phyloP scores from a whole-genome alignment of 2,888 invertebrate species.

The Rhagonycha lutea region DNA sequence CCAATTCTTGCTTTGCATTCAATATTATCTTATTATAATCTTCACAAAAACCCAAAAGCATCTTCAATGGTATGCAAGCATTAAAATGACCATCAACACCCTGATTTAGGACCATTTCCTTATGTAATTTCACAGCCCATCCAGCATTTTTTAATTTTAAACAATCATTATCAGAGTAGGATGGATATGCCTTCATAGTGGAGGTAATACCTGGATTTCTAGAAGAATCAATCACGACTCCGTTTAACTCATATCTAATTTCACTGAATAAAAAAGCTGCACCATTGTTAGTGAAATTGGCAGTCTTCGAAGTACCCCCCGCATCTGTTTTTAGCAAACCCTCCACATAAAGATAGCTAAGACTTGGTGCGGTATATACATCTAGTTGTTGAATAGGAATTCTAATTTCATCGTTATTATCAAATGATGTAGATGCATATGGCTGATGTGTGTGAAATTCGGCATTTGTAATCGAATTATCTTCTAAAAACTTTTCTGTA shows the following conservation, averaged over 20 bases:
- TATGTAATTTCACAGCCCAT: conserved; percentile 21
- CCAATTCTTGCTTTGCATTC: conserved; percentile 48
- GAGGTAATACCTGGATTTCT: conserved; percentile 44
- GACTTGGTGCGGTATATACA: neutral
- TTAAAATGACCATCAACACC: conserved; percentile 32
- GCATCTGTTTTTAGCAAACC: neutral
- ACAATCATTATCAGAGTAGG: conserved; percentile 37
- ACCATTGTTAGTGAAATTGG: neutral
- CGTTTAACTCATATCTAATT: neutral
- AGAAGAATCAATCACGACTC: conserved; percentile 36
- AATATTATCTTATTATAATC: conserved; percentile 40
- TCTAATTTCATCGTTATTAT: conserved; percentile 17
- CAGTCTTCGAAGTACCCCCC: neutral
- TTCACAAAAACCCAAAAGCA: neutral
- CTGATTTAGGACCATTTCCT: neutral
- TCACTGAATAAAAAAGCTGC: neutral
- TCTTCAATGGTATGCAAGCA: neutral
- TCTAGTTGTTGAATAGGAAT: conserved; percentile 14
- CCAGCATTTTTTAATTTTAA: conserved; percentile 36
- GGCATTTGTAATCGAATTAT: conserved; percentile 10
- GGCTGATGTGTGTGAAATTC: conserved; percentile 15
- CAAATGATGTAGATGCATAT: conserved; percentile 6
- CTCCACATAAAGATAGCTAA: conserved; percentile 8
- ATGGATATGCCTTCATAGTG: conserved; percentile 46
- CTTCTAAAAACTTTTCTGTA: conserved; percentile 1